phyloP scores from a whole-genome alignment of 2,797 vertebrate species.

The Pseudomugil tenellus region DNA sequence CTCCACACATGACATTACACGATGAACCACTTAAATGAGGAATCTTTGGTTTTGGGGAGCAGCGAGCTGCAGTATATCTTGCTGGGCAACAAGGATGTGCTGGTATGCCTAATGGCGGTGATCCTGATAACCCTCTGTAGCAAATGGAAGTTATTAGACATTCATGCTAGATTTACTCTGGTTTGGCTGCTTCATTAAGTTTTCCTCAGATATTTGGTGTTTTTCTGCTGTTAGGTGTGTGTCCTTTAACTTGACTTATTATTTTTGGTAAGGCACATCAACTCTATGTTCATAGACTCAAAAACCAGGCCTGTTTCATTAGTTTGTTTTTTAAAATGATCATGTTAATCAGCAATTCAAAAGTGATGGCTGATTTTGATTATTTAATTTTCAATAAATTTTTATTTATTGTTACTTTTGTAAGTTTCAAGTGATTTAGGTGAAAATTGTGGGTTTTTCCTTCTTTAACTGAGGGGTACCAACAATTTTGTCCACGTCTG shows the following conservation, averaged over 20 bases:
- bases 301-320: too few relatives aligned
- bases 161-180: slow-evolving; percentile 37
- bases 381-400: too few relatives aligned
- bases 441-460: too few relatives aligned
- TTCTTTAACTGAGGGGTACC: too few relatives aligned
- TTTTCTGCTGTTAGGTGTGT: slow-evolving; percentile 16
- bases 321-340: too few relatives aligned
- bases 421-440: too few relatives aligned
- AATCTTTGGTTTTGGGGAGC: slow-evolving; percentile 30
- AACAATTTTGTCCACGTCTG: too few relatives aligned
- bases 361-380: too few relatives aligned
- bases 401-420: too few relatives aligned
- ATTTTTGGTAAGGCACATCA: too few relatives aligned
- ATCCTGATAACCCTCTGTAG: slow-evolving; percentile 52
- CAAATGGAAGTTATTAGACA: slow-evolving; percentile 62
- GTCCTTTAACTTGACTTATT: slow-evolving; percentile 27
- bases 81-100: slow-evolving; percentile 45
- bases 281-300: too few relatives aligned
- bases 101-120: slow-evolving; percentile 45
- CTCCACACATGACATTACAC: slow-evolving; percentile 36
- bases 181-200: slow-evolving; percentile 44
- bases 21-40: slow-evolving; percentile 38
- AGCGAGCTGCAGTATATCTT: slow-evolving; percentile 34
- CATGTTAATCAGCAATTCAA: too few relatives aligned
- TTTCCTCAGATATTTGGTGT: slow-evolving; percentile 11